Evolutionary conservation across 1,140 invertebrate species (phyloP).

Genomic region (Leptinotarsa defecta): DNA sequence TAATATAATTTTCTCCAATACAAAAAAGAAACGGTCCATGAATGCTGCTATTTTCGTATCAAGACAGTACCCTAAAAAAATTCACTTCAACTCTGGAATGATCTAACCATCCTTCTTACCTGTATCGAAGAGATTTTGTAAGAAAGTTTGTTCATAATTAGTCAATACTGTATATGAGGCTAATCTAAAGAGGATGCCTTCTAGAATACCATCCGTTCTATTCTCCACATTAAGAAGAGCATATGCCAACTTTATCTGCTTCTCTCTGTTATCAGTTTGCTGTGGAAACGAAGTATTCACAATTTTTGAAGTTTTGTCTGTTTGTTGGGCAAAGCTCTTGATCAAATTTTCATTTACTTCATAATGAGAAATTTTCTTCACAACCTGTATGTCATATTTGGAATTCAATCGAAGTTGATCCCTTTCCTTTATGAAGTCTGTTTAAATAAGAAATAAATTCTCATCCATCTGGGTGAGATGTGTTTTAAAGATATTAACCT

Average conservation of each 20-base stretch:
- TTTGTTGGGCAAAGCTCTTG: neutral
- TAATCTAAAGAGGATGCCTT: neutral
- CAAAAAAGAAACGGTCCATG: constrained; percentile 20
- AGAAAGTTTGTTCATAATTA: constrained; percentile 6
- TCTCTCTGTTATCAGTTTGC: constrained; percentile 25
- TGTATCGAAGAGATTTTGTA: neutral
- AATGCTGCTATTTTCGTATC: neutral
- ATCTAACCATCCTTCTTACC: neutral
- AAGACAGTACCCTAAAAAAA: too few species aligned
- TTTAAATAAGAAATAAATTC: constrained; percentile 5
- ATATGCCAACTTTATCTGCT: constrained; percentile 37
- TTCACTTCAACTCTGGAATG: too few species aligned
- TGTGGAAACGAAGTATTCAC: neutral
- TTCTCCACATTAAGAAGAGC: constrained; percentile 25
- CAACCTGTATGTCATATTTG: constrained; percentile 4
- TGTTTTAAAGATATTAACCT: neutral
- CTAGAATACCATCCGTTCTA: constrained; percentile 16
- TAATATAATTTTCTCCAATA: constrained; percentile 35
- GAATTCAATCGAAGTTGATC: constrained; percentile 28
- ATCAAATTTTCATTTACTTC: neutral
- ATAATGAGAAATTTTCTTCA: constrained; percentile 8
- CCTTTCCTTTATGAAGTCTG: constrained; percentile 34
- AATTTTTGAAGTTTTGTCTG: neutral
- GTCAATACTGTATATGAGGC: neutral
- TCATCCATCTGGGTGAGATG: neutral